phyloP scores from a whole-genome alignment of 2,113 vertebrate species.

The Gallinago paraguaiae region DNA sequence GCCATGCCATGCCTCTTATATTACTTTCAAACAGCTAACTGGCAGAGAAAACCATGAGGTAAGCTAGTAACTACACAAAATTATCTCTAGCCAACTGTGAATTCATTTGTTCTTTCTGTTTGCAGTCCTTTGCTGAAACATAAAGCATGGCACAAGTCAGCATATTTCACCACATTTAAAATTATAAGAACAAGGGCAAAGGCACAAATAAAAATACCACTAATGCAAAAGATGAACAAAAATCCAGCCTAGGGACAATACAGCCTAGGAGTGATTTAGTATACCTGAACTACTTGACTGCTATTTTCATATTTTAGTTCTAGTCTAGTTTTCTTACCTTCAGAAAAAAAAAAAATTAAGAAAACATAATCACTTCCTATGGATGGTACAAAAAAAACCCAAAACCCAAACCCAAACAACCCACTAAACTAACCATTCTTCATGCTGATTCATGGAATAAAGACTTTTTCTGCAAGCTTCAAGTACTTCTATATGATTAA shows the following conservation, averaged over 20 bases:
- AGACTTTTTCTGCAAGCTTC: background rate
- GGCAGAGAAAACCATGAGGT: background rate
- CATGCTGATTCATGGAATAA: background rate
- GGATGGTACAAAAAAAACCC: background rate
- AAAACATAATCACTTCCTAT: background rate
- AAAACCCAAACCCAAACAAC: background rate
- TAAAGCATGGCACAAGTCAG: background rate
- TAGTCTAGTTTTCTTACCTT: background rate
- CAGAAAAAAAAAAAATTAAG: background rate
- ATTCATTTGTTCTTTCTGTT: conserved; percentile 18
- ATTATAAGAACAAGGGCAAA: background rate
- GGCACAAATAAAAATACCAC: background rate
- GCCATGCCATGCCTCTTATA: background rate
- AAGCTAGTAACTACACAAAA: background rate
- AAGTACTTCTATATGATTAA: background rate
- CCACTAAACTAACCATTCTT: background rate
- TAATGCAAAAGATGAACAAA: background rate
- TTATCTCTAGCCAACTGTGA: background rate
- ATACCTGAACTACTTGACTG: background rate
- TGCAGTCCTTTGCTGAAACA: background rate
- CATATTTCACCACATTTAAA: conserved; percentile 5
- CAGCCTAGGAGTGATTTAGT: background rate
- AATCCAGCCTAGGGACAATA: background rate
- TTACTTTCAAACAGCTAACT: background rate
- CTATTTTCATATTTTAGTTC: background rate